phyloP scores from a whole-genome alignment of 2,113 vertebrate species.

The Pavo muticus region DNA sequence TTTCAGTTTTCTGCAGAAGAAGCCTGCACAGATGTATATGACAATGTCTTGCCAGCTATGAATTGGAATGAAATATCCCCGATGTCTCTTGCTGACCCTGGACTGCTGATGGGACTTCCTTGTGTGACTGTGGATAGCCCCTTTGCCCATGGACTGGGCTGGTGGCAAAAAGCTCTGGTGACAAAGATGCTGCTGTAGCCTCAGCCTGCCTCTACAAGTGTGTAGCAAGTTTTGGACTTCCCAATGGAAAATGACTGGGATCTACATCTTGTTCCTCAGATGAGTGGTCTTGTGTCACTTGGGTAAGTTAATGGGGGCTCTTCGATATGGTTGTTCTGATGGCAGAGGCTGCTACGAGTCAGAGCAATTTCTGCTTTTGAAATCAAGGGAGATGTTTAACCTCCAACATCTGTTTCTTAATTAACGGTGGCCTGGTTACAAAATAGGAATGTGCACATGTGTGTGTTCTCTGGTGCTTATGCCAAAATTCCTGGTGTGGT shows the following conservation, averaged over 20 bases:
- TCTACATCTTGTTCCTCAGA: neutral
- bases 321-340: neutral
- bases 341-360: neutral
- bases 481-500: neutral
- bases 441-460: neutral
- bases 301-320: neutral
- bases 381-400: neutral
- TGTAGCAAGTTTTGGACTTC: rapidly evolving
- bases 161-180: neutral
- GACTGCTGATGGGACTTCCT: neutral
- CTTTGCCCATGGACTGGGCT: rapidly evolving
- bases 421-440: neutral
- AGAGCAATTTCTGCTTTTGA: neutral
- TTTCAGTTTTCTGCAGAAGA: neutral
- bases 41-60: neutral
- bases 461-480: neutral
- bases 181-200: neutral
- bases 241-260: neutral
- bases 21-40: neutral
- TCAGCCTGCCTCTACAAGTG: rapidly evolving
- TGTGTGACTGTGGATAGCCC: rapidly evolving
- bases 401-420: neutral
- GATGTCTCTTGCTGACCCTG: neutral
- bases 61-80: neutral
- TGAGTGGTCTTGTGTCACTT: neutral